phyloP scores from a whole-genome alignment of 2,888 invertebrate species.

The Polydrusus tereticollis region DNA sequence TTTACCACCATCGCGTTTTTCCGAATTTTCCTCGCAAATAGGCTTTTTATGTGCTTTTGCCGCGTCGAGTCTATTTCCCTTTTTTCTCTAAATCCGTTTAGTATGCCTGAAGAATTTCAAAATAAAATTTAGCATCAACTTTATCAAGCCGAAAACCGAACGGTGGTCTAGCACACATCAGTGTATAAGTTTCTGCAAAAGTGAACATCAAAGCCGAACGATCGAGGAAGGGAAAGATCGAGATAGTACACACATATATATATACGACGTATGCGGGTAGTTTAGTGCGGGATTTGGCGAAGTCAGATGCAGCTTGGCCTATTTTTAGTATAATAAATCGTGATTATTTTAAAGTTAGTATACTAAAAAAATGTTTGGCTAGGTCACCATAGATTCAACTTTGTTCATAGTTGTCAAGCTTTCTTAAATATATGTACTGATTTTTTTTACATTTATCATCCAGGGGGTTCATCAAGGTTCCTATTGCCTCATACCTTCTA shows the following conservation, averaged over 20 bases:
- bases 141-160: constrained; percentile 41
- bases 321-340: not conserved
- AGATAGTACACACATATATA: not conserved
- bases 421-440: too few species aligned
- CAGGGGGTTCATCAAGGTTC: too few species aligned
- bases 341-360: too few species aligned
- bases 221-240: constrained; percentile 22
- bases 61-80: constrained; percentile 19
- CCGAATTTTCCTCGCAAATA: not conserved
- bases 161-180: constrained; percentile 5
- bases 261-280: not conserved
- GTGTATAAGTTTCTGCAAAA: constrained; percentile 37
- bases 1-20: constrained; percentile 3
- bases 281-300: not conserved
- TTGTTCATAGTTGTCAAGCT: too few species aligned
- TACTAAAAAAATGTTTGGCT: too few species aligned
- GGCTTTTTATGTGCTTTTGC: not conserved
- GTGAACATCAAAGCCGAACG: constrained; percentile 33
- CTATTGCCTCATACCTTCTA: too few species aligned
- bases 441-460: too few species aligned
- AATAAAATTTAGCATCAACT: constrained; percentile 40
- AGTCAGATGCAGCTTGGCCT: not conserved
- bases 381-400: too few species aligned
- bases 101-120: constrained; percentile 33
- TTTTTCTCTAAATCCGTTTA: constrained; percentile 38